These are phyloP conservation scores for Apis florea DNA, from an alignment of 1,140 invertebrate species.

Conservation along the genomic window DNA sequence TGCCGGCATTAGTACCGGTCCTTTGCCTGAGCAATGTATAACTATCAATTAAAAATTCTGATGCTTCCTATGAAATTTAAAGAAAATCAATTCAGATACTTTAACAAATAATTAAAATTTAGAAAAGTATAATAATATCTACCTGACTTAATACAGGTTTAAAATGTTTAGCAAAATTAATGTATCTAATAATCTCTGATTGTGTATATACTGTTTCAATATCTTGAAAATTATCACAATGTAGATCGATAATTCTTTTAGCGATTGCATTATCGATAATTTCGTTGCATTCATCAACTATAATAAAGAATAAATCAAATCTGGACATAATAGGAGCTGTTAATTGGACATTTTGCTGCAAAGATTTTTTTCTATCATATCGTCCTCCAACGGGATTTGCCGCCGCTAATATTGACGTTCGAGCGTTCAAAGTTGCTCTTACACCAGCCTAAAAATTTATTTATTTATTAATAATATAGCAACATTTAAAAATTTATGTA, in stretches of 20 bases:
- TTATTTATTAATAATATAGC: conserved; percentile 11
- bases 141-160: conserved; percentile 92
- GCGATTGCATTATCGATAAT: conserved; percentile 98
- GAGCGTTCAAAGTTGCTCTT: conserved; percentile 97
- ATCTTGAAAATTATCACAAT: conserved; percentile 88
- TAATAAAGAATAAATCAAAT: conserved; percentile 99
- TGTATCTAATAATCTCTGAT: conserved; percentile 95
- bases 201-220: conserved; percentile 91
- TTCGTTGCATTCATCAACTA: conserved; percentile 97
- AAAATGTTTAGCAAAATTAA: conserved; percentile 97
- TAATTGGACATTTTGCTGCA: conserved; percentile 96
- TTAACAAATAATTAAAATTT: neutral
- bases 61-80: conserved; percentile 84
- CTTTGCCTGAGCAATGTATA: conserved; percentile 93
- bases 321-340: conserved; percentile 99
- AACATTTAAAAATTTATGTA: conserved; percentile 9
- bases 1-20: conserved; percentile 86
- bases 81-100: neutral
- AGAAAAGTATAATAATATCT: conserved; percentile 68
- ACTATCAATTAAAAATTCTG: conserved; percentile 91
- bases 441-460: conserved; percentile 90
- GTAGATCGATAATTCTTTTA: conserved; percentile 96
- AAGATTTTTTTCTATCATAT: conserved; percentile 96
- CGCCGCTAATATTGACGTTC: conserved; percentile 98
- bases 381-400: conserved; percentile 98